Base-by-base conservation (phyloP, 2,888 invertebrate genomes). In the Meteorus cinctellus region DNA sequence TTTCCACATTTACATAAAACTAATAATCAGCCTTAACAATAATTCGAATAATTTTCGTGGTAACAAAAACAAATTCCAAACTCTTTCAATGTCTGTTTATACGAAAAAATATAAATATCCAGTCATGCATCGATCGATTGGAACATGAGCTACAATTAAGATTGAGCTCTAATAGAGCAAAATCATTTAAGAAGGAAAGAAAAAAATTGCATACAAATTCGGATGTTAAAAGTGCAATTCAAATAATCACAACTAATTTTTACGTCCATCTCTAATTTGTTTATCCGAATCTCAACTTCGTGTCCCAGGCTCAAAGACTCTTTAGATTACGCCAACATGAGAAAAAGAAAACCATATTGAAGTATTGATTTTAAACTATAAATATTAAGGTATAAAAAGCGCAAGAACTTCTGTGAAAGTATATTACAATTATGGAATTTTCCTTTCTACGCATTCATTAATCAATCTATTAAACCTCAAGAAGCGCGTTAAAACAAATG, bases 401-500 rank as follows among this genome's bases (percentile, higher is more conserved):
- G 83, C 83, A 82, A 82, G 83, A 82, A 80, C 75, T 80, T 83
- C 80, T 82, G 79, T 83, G 83, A 83, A 81, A 83, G 82, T 82
- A 84, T 80, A 79, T 74, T 81, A 80, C 76, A 76, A 80, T 69
- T 60, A 70, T 69, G 36, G 48, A 41, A 71, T 65, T 75, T 55
- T 59, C 24, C 59, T 70, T 70, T 70, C 48, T 48, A 68, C 8
- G 51, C 68, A 68, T 29, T 68, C 55, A 68, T 68, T 68, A 68
- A 68, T 68, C 68, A 68, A 55, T 68, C 68, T 68, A 68, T 24
- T 51, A 51, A 68, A 68, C 29, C 51, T 68, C 68, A n/a, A 68
- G n/a, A 31, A 74, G 36, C 48, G 59, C 63, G 55, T 55, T 48
- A 19, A 55, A 77, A 76, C 65, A 77, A 81, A 77, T 78, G 80